These are phyloP conservation scores for Rotaria macrura DNA, from an alignment of 2,888 invertebrate species.

Conservation along the genomic window DNA sequence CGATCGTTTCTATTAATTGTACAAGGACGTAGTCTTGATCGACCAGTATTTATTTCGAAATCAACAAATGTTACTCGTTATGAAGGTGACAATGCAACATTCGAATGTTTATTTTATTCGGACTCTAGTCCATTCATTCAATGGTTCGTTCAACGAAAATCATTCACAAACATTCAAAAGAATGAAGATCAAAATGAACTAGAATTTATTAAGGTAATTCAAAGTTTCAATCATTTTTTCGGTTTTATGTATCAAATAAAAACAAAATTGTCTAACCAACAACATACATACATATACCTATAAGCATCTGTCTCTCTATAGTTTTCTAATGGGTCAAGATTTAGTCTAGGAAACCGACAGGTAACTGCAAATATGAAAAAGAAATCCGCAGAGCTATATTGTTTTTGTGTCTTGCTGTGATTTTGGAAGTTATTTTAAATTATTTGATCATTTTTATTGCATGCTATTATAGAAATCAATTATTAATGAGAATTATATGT, in stretches of 20 bases:
- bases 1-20: background rate
- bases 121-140: constrained; percentile 7
- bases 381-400: background rate
- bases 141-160: background rate
- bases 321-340: constrained; percentile 15
- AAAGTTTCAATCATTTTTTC: background rate
- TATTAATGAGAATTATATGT: background rate
- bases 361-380: background rate
- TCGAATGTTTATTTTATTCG: background rate
- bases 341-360: constrained; percentile 1
- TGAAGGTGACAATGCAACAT: constrained; percentile 10
- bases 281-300: too few relatives aligned
- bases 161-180: too few relatives aligned
- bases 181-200: background rate
- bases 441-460: background rate
- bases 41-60: background rate
- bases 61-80: background rate
- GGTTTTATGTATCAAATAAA: background rate
- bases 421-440: background rate
- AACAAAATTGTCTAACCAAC: too few relatives aligned
- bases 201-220: background rate
- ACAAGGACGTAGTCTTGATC: constrained; percentile 13
- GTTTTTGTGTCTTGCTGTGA: background rate
- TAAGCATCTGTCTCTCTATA: background rate
- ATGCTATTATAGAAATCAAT: background rate